Conservation (phyloP, 2,888 invertebrate genomes). For the Cerastis rubricosa region DNA sequence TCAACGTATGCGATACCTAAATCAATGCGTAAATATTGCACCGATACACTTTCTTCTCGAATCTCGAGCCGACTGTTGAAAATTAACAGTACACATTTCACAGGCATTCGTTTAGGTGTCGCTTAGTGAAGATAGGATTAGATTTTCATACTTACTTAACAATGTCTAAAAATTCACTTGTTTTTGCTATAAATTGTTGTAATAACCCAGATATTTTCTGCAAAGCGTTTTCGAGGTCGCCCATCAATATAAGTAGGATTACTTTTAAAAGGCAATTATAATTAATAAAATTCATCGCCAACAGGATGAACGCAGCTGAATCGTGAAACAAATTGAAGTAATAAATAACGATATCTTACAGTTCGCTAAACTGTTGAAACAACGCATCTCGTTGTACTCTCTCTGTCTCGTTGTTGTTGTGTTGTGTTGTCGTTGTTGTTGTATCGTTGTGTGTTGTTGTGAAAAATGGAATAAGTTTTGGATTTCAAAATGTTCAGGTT, state of each 20-base stretch:
- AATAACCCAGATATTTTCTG: slow-evolving; percentile 31
- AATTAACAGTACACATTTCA: background rate
- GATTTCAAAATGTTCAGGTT: background rate
- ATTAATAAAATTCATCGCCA: slow-evolving; percentile 45
- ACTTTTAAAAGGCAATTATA: slow-evolving; percentile 56
- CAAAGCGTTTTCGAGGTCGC: slow-evolving; percentile 33
- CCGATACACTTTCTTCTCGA: background rate
- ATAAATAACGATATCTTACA: slow-evolving; percentile 56
- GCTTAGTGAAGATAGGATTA: background rate
- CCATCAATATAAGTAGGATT: slow-evolving; percentile 38
- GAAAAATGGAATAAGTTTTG: slow-evolving; percentile 10
- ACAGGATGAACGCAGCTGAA: slow-evolving; percentile 42
- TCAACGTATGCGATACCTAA: background rate
- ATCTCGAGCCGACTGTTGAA: background rate
- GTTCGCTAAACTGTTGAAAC: slow-evolving; percentile 30
- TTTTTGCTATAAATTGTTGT: background rate
- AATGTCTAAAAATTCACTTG: background rate
- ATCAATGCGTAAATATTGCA: background rate
- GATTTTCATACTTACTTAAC: background rate
- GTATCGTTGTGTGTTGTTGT: too few species aligned
- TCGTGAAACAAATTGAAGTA: slow-evolving; percentile 46
- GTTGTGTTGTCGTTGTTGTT: too few species aligned
- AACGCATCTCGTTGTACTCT: slow-evolving; percentile 5
- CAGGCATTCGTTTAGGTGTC: background rate
- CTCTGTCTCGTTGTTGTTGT: too few species aligned